phyloP scores from a whole-genome alignment of 2,888 invertebrate genomes.

The Lycophotia porphyrea region DNA sequence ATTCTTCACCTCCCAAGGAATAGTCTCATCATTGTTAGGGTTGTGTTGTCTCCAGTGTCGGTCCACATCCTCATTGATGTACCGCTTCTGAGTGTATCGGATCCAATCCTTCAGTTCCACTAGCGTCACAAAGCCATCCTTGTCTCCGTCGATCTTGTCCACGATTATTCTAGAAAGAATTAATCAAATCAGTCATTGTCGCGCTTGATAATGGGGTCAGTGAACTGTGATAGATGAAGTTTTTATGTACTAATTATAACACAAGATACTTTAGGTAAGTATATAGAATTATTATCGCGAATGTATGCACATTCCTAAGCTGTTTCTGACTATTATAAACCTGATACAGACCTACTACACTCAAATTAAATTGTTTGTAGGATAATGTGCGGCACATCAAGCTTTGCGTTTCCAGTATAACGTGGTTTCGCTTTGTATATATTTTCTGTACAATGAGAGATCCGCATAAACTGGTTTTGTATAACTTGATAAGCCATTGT shows the following conservation, averaged over 20 bases:
- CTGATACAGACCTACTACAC: background rate
- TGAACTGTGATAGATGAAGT: slow-evolving; percentile 55
- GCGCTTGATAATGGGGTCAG: slow-evolving; percentile 67
- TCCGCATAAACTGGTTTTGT: no score
- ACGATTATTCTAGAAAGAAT: slow-evolving; percentile 94
- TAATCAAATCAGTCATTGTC: slow-evolving; percentile 43
- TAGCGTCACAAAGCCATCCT: slow-evolving; percentile 95
- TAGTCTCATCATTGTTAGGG: slow-evolving; percentile 92
- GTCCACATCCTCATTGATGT: slow-evolving; percentile 97
- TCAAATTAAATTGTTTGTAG: background rate
- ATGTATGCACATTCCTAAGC: slow-evolving; percentile 3
- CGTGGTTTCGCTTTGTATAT: no score
- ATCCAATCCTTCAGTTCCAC: slow-evolving; percentile 99
- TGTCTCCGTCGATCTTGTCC: slow-evolving; percentile 97
- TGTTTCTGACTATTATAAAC: background rate
- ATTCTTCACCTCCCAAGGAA: slow-evolving; percentile 94
- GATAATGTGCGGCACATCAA: no score
- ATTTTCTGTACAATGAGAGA: no score
- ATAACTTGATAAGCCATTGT: no score
- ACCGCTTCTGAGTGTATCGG: slow-evolving; percentile 97
- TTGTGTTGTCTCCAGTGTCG: slow-evolving; percentile 98
- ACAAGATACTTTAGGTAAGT: background rate
- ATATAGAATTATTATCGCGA: background rate
- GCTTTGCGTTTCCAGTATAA: no score
- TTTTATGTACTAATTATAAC: slow-evolving; percentile 35